These are phyloP conservation scores for Loriculus beryllinus DNA, from an alignment of 2,797 vertebrate genomes.

Conservation along the genomic window DNA sequence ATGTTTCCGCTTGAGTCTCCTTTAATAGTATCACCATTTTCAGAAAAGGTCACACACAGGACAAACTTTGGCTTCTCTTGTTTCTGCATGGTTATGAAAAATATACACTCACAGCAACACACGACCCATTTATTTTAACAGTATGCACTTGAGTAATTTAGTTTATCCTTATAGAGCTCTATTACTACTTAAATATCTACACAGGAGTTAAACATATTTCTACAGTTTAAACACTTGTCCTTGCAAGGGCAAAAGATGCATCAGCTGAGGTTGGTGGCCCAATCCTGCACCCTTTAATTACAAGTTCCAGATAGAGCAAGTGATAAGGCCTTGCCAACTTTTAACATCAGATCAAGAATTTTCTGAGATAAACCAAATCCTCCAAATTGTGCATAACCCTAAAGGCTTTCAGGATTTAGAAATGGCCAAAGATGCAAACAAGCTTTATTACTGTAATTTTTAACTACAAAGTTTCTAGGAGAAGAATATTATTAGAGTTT, in stretches of 20 bases:
- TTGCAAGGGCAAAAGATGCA: not conserved
- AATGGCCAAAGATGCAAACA: not conserved
- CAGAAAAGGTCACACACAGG: conserved; percentile 96
- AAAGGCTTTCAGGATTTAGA: not conserved
- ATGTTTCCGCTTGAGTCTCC: conserved; percentile 99
- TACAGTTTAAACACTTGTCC: not conserved
- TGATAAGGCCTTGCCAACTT: not conserved
- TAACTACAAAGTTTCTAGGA: not conserved
- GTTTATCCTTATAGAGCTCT: not conserved
- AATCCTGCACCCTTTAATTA: not conserved
- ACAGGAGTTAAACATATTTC: not conserved
- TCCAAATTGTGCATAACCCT: not conserved
- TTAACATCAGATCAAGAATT: not conserved
- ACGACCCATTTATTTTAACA: not conserved
- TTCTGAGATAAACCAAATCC: not conserved
- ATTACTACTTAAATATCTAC: not conserved
- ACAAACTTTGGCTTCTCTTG: conserved; percentile 99
- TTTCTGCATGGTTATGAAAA: conserved; percentile 82
- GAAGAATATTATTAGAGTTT: not conserved
- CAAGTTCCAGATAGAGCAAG: not conserved
- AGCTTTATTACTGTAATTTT: not conserved
- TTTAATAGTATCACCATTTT: conserved; percentile 95
- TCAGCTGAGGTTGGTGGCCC: not conserved
- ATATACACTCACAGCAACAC: conserved; percentile 23
- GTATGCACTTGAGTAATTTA: not conserved